Percentiles rank a stretch among this genome's conserved stretches.
phyloP scores from a whole-genome alignment of 2,888 invertebrate species.

The Dryococelus australis region DNA sequence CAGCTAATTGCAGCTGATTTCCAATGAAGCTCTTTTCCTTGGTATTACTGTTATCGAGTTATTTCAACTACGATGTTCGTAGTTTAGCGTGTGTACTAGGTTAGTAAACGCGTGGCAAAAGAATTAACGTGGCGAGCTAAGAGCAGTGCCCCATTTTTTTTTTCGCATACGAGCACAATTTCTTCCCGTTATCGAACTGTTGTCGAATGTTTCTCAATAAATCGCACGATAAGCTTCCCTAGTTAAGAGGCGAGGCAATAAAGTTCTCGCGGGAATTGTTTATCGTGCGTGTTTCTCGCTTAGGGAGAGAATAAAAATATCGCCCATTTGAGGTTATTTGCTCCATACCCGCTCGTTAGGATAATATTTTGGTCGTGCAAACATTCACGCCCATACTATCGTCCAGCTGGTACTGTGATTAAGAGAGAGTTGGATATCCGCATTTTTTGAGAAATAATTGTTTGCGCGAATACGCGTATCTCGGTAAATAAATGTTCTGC shows the following conservation, averaged over 20 bases:
- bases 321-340: background rate
- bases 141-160: background rate
- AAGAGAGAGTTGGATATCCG: no score
- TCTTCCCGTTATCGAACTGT: background rate
- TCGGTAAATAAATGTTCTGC: no score
- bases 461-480: no score
- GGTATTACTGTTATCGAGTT: no score
- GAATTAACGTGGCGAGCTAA: background rate
- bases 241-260: background rate
- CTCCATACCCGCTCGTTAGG: background rate
- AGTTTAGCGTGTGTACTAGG: no score
- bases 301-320: background rate
- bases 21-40: no score
- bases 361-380: background rate
- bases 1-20: no score
- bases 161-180: background rate
- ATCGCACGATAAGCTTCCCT: background rate
- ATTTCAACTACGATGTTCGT: no score
- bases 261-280: background rate
- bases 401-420: no score
- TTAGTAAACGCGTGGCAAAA: no score
- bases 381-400: no score
- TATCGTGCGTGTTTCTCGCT: background rate
- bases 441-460: no score
- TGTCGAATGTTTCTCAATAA: background rate